A percentile compares a stretch with the other conserved stretches of the same genome.
These are phyloP conservation scores for Calameuta idolon DNA, from an alignment of 2,888 invertebrate species.

Conservation along the genomic window DNA sequence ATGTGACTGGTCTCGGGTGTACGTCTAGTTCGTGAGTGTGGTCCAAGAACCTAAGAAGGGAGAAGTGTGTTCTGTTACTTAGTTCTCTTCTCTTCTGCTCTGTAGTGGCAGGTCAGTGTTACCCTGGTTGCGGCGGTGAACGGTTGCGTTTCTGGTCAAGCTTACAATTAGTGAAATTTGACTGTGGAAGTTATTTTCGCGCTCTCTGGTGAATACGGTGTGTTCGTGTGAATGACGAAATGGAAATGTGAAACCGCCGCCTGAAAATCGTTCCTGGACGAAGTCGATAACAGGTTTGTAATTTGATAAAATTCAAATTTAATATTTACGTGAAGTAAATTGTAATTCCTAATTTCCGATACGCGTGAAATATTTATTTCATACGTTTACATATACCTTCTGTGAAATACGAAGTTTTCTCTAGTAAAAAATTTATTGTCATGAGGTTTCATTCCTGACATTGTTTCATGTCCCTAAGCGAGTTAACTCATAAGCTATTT, in stretches of 20 bases:
- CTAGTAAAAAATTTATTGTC: not conserved
- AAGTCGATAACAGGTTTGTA: not conserved
- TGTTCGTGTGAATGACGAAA: not conserved
- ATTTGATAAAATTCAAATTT: not conserved
- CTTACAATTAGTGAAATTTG: not conserved
- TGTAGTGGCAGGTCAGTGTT: conserved; percentile 61
- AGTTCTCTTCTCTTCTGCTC: conserved; percentile 31
- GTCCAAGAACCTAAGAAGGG: conserved; percentile 16
- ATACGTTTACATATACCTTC: not conserved
- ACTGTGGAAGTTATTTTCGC: not conserved
- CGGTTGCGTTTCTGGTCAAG: conserved; percentile 25
- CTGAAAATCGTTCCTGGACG: not conserved
- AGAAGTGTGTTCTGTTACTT: conserved; percentile 44
- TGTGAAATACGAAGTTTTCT: not conserved
- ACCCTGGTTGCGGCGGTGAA: conserved; percentile 47
- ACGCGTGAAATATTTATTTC: not conserved
- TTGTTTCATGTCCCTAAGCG: not conserved
- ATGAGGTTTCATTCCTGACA: not conserved
- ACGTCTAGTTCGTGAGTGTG: not conserved
- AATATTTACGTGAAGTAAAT: not conserved
- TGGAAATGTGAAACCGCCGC: not conserved
- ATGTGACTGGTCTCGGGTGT: not conserved
- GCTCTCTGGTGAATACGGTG: not conserved
- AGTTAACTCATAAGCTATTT: not conserved
- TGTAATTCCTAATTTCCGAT: not conserved